Conservation (phyloP, 1,140 invertebrate genomes). For the Harlomillsia oculata region DNA sequence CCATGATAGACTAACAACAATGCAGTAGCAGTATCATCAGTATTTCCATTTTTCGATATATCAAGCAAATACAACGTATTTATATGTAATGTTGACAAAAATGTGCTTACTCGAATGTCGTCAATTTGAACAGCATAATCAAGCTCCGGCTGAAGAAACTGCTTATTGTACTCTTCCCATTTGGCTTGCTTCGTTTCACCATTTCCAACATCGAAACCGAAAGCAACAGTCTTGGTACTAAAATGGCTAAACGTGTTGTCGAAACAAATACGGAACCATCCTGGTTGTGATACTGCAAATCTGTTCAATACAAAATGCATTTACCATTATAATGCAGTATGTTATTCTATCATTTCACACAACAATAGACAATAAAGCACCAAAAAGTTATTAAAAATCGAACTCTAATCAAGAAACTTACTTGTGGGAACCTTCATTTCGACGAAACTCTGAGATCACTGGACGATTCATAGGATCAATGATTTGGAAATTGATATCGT, state of each 20-base stretch:
- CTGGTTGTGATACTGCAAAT: constrained; percentile 41
- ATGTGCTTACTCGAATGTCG: constrained; percentile 48
- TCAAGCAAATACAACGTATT: not conserved
- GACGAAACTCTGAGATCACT: constrained; percentile 19
- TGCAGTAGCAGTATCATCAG: constrained; percentile 5
- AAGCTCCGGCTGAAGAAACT: constrained; percentile 40
- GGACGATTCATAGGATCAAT: constrained; percentile 13
- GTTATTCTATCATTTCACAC: no score
- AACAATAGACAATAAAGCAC: not conserved
- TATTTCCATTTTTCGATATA: not conserved
- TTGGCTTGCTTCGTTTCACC: constrained; percentile 51
- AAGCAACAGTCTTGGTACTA: constrained; percentile 68
- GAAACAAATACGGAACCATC: constrained; percentile 70
- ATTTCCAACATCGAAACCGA: constrained; percentile 60
- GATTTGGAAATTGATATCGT: constrained; percentile 24
- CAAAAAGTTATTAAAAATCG: not conserved
- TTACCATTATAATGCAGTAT: no score
- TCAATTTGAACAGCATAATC: constrained; percentile 54
- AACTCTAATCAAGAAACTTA: not conserved
- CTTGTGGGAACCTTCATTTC: constrained; percentile 3
- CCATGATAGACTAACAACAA: constrained; percentile 49
- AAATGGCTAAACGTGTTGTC: constrained; percentile 72
- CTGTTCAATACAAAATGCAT: no score
- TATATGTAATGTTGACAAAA: not conserved
- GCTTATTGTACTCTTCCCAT: constrained; percentile 10